Evolutionary conservation across 2,888 invertebrate species (phyloP).

Genomic region (Tenthredo mesomela): DNA sequence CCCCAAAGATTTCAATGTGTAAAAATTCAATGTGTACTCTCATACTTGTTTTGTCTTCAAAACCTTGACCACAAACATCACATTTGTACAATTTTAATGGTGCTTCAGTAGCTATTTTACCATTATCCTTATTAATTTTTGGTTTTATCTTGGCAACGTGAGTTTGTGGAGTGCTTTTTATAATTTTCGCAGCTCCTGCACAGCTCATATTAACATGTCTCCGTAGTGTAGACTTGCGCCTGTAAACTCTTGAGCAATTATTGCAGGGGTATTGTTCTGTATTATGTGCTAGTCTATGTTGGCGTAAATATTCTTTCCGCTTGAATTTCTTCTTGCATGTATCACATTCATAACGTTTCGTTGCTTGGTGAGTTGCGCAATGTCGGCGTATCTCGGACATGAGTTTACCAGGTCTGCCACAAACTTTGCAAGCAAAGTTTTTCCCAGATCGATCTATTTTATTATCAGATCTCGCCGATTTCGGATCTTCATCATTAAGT

Average conservation of each 20-base stretch:
- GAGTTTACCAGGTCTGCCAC: not conserved
- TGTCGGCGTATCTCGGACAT: not conserved
- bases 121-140: not conserved
- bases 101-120: not conserved
- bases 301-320: not conserved
- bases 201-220: not conserved
- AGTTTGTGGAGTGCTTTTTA: not conserved
- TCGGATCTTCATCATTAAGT: not conserved
- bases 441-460: not conserved
- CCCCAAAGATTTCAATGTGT: conserved; percentile 21
- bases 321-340: conserved; percentile 32
- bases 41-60: conserved; percentile 35
- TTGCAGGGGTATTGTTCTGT: not conserved
- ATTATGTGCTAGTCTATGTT: not conserved
- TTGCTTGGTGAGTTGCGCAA: not conserved
- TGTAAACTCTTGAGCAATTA: conserved; percentile 1
- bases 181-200: not conserved
- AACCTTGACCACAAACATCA: conserved; percentile 17
- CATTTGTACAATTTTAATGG: conserved; percentile 4
- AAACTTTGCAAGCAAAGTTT: conserved; percentile 4
- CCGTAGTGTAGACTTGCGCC: not conserved
- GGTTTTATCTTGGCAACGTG: not conserved
- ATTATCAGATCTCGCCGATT: not conserved
- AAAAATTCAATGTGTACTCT: conserved; percentile 33
- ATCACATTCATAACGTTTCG: conserved; percentile 5